Base-by-base conservation (phyloP, 2,797 vertebrate genomes). In the Dendrocincla tyrannina region DNA sequence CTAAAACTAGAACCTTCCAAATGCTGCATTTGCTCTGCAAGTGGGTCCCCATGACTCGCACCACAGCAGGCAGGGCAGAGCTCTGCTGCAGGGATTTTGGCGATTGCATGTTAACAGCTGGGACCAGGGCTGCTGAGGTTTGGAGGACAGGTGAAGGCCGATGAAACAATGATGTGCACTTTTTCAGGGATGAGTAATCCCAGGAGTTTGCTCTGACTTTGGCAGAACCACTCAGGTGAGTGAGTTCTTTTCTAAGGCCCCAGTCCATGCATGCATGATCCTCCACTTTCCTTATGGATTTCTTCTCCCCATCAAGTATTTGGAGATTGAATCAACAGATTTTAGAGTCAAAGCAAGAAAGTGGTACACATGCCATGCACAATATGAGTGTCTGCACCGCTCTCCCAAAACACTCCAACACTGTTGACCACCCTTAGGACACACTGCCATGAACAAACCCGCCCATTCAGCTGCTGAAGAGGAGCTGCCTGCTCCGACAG, bases 181-280 rank as follows among this genome's bases (percentile, higher is more conserved):
- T 77, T 77, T 83, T 41, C 85, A 67, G 39, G 79, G 20, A 18
- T 91, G 81, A 92, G 56, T 92, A 92, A 85, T 59, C 28, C 35
- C 22, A 22, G 35, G 68, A 63, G 56, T 42, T 53, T 85, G 41
- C 44, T 87, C 44, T 58, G 84, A 49, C 63, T 85, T 82, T 1
- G 2, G 27, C 4, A 1, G 32, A 84, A 39, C 30, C 1, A 4
- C 50, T 27, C 39, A 41, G 39, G 39, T 80, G 35, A 63, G 19
- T 5, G 23, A 33, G 28, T 72, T 70, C 58, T 64, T 80, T 62
- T 58, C 5, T 22, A 50, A 27, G 33, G 20, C 37, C 24, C 7
- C 6, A 0, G 14, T 23, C 47, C 18, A 8, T 3, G 0, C 1
- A 0, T 11, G 32, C 0, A 0, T 4, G 15, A 32, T 59, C 55